Base-by-base conservation (phyloP, 2,113 vertebrate genomes). In the Prolemur simus region DNA sequence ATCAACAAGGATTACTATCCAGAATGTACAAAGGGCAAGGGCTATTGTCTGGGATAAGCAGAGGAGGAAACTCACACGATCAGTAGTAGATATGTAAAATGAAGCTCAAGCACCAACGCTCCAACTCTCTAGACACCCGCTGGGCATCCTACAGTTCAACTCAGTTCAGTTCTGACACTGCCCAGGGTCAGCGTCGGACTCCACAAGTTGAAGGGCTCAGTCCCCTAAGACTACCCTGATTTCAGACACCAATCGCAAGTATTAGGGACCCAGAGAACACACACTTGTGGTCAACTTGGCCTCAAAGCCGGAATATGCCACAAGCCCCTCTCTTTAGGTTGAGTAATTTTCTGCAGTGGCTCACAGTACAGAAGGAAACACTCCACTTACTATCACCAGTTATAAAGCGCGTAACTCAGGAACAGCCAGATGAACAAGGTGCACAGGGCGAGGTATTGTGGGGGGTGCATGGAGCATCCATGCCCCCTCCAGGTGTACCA, bases 211-310 rank as follows among this genome's bases (percentile, higher is more conserved):
- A 29, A 83, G 56, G 37, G 17, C 37, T 81, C 34, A 39, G 45
- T 20, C n/a, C 23, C 5, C 2, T n/a, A 29, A 42, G 32, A 64
- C 32, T 21, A 5, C 10, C 13, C 9, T 49, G 11, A 47, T 42
- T 56, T 74, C 60, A 27, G 37, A 39, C 13, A 6, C 17, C 39
- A 66, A 1, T 39, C 23, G 29, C 3, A 45, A 4, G 8, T 32
- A 10, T 4, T 3, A 8, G 47, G n/a, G 20, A 25, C 8, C 1
- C 68, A 58, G 37, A 23, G 25, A 32, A 1, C 6, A 8, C 21
- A 49, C 56, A 56, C 13, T 82, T 42, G 52, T 47, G 0, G 32
- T 18, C 37, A 54, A 64, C 10, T 17, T 13, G 47, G 18, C 23
- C 37, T 11, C 23, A 37, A 54, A 54, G 25, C 6, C n/a, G 9